Conservation (phyloP, 2,888 invertebrate genomes). For the Melieria crassipennis region DNA sequence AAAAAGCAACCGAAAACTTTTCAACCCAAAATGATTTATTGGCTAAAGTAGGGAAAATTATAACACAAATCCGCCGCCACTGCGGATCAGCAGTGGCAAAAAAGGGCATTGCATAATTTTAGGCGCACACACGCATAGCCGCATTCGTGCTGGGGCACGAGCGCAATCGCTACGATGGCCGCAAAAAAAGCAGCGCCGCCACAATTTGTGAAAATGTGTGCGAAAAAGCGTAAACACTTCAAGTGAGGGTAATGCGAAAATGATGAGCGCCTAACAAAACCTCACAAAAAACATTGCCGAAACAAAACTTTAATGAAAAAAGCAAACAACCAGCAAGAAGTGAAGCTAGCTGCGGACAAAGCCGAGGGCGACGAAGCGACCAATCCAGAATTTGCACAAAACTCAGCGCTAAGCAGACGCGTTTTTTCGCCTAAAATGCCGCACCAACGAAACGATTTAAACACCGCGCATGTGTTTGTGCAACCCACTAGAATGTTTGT, state of each 20-base stretch:
- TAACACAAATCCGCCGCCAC: neutral
- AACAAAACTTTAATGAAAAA: neutral
- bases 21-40: slow-evolving; percentile 14
- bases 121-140: neutral
- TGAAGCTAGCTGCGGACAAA: neutral
- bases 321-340: neutral
- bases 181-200: neutral
- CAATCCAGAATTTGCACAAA: too few species aligned
- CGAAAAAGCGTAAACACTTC: neutral
- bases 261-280: slow-evolving; percentile 17
- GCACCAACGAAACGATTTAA: too few species aligned
- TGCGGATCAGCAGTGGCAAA: too few species aligned
- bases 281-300: neutral
- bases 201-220: slow-evolving; percentile 1
- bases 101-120: neutral
- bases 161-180: neutral
- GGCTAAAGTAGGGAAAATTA: slow-evolving; percentile 4
- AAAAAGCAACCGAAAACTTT: neutral
- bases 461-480: too few species aligned
- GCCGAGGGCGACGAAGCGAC: neutral
- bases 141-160: neutral
- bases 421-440: too few species aligned
- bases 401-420: too few species aligned
- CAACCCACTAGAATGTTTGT: too few species aligned
- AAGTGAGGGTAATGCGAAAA: slow-evolving; percentile 17